These are phyloP conservation scores for Drosophila ogumai DNA, from an alignment of 1,140 invertebrate genomes.

Conservation along the genomic window DNA sequence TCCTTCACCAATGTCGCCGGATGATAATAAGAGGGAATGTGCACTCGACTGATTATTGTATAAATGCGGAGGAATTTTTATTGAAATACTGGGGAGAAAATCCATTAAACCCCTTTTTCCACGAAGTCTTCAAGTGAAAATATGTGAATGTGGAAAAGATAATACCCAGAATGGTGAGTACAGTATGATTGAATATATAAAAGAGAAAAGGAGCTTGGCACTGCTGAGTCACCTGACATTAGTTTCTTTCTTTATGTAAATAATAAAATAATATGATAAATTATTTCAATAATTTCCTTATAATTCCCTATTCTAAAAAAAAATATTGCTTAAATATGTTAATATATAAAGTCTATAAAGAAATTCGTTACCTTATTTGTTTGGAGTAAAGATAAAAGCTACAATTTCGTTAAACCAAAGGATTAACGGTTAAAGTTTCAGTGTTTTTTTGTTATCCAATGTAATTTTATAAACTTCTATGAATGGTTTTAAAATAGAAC, in stretches of 20 bases:
- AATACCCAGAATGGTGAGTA: neutral
- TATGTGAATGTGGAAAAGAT: neutral
- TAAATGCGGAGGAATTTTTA: conserved; percentile 24
- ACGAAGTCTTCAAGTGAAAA: neutral
- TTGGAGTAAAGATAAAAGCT: neutral
- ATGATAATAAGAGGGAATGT: conserved; percentile 16
- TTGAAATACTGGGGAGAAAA: conserved; percentile 11
- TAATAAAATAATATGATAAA: neutral
- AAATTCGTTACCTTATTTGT: too few species aligned
- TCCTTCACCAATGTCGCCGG: conserved; percentile 2
- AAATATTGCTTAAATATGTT: too few species aligned
- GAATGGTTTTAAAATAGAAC: too few species aligned
- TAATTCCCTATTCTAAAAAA: too few species aligned
- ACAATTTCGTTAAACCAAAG: too few species aligned
- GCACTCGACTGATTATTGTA: conserved; percentile 29
- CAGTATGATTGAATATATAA: neutral
- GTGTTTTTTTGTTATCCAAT: too few species aligned
- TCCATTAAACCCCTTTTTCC: conserved; percentile 9
- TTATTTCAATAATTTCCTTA: too few species aligned
- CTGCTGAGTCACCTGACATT: neutral
- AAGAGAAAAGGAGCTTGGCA: neutral
- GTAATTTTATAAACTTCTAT: too few species aligned
- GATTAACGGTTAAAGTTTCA: too few species aligned
- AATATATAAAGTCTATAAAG: neutral
- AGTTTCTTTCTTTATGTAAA: neutral